A percentile compares a stretch with the other conserved stretches of the same genome.
Evolutionary conservation across 2,113 vertebrate genomes (phyloP).

Genomic region (Nymphicus hollandicus): DNA sequence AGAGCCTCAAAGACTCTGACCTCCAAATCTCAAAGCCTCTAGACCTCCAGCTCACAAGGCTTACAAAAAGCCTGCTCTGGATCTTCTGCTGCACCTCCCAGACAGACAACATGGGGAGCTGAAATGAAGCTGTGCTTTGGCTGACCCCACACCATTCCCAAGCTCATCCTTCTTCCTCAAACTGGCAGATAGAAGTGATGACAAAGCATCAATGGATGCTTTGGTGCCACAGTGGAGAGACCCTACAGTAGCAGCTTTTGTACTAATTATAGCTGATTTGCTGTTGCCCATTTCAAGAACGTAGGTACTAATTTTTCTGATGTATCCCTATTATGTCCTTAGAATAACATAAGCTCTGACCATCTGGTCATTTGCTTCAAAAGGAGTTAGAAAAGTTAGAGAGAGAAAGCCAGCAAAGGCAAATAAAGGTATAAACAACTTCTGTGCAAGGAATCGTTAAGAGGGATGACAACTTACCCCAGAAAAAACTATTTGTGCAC

Average conservation of each 20-base stretch:
- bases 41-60: background rate
- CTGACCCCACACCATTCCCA: background rate
- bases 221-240: background rate
- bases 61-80: background rate
- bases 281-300: background rate
- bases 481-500: background rate
- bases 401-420: background rate
- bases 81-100: background rate
- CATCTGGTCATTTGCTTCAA: conserved; percentile 30
- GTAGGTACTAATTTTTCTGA: conserved; percentile 22
- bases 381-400: background rate
- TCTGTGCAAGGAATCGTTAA: background rate
- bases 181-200: background rate
- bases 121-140: background rate
- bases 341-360: conserved; percentile 37
- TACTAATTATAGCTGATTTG: background rate
- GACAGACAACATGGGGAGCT: accelerated
- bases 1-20: background rate
- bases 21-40: background rate
- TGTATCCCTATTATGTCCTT: conserved; percentile 9
- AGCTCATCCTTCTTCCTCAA: background rate
- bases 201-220: background rate
- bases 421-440: background rate
- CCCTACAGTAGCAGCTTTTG: background rate
- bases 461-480: background rate